Evolutionary conservation across 2,113 vertebrate genomes (phyloP).

Genomic region (Hoplias malabaricus): DNA sequence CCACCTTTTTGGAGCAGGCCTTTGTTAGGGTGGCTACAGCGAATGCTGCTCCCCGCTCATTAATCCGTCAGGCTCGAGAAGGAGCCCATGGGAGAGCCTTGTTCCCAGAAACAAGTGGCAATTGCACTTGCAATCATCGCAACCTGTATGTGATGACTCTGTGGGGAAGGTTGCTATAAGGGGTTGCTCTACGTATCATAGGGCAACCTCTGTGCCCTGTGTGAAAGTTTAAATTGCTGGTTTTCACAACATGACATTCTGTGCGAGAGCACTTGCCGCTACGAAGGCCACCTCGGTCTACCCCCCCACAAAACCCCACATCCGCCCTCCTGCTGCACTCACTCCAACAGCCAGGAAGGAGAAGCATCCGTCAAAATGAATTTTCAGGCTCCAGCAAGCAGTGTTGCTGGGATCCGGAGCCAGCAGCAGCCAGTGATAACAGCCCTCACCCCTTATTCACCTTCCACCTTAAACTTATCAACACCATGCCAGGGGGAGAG

Average conservation of each 20-base stretch:
- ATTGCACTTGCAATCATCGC: not conserved
- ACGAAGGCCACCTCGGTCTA: not conserved
- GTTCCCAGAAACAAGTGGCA: not conserved
- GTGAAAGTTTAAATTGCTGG: constrained; percentile 64
- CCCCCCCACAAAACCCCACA: constrained; percentile 10
- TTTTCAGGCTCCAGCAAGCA: constrained; percentile 71
- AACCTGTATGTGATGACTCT: constrained; percentile 7
- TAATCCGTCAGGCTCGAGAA: not conserved
- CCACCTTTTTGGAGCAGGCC: not conserved
- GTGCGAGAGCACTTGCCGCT: constrained; percentile 8
- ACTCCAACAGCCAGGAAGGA: constrained; percentile 54
- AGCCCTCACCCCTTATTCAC: constrained; percentile 60
- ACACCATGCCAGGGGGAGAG: constrained; percentile 48
- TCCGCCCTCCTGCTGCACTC: constrained; percentile 8
- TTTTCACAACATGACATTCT: constrained; percentile 60
- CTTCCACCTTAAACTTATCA: constrained; percentile 63
- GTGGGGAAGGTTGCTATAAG: constrained; percentile 18
- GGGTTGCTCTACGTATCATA: constrained; percentile 56
- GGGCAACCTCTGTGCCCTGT: constrained; percentile 55
- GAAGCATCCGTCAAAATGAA: constrained; percentile 70
- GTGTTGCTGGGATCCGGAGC: constrained; percentile 46
- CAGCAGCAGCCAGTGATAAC: constrained; percentile 58
- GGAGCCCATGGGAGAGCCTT: not conserved
- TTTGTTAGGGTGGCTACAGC: constrained; percentile 3
- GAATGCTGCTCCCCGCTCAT: not conserved